Percentiles rank a stretch among this genome's conserved stretches.
phyloP scores from a whole-genome alignment of 1,140 invertebrate genomes.

The Ceratina australensis region DNA sequence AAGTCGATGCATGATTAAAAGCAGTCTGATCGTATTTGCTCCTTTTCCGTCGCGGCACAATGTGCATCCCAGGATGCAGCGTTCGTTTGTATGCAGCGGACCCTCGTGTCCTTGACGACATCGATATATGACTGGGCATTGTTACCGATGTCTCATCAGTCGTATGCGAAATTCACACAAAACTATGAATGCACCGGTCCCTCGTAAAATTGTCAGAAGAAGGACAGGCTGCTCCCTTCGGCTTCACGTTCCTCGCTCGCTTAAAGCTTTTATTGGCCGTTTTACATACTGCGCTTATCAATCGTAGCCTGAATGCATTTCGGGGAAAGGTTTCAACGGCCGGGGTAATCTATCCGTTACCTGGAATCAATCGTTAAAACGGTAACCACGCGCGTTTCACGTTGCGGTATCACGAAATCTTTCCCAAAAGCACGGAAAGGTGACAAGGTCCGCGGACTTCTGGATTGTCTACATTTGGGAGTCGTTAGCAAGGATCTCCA shows the following conservation, averaged over 20 bases:
- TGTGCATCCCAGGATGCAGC: constrained; percentile 9
- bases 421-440: constrained; percentile 44
- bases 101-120: constrained; percentile 47
- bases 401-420: constrained; percentile 47
- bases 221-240: background rate
- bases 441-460: constrained; percentile 44
- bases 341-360: constrained; percentile 14
- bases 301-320: background rate
- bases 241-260: background rate
- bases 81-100: constrained; percentile 62
- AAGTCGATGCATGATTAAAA: constrained; percentile 52
- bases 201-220: constrained; percentile 57
- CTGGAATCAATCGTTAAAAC: constrained; percentile 44
- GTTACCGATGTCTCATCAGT: constrained; percentile 54
- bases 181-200: constrained; percentile 50
- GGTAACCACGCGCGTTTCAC: constrained; percentile 25
- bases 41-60: constrained; percentile 15
- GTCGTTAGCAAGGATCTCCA: constrained; percentile 50
- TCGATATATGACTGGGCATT: constrained; percentile 63
- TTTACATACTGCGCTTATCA: background rate
- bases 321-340: background rate
- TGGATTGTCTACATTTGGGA: constrained; percentile 58
- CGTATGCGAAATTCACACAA: constrained; percentile 60
- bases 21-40: constrained; percentile 19
- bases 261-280: no score